Evolutionary conservation across 92 coral and sea anemone genomes (phyloP).

Genomic region (Micromussa lordhowensis): DNA sequence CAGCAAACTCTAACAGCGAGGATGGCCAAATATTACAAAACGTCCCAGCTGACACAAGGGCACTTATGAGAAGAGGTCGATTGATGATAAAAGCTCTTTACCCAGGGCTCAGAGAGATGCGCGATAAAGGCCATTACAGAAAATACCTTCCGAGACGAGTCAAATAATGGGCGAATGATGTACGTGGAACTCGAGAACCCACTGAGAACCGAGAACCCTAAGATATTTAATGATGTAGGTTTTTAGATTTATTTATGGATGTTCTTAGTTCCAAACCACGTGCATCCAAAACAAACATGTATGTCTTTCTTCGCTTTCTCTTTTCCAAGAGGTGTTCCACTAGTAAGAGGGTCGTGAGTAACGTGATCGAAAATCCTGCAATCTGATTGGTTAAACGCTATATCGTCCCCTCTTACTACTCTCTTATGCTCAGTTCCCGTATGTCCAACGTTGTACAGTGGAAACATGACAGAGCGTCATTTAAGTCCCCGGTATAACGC

Average conservation of each 20-base stretch:
- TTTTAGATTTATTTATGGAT: neutral
- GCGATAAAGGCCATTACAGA: neutral
- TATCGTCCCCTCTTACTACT: too few species aligned
- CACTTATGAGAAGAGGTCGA: constrained; percentile 5
- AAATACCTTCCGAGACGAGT: neutral
- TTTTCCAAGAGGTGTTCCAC: neutral
- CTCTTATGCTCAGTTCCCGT: too few species aligned
- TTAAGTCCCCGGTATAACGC: too few species aligned
- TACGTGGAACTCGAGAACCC: neutral
- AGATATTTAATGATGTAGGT: neutral
- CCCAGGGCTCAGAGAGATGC: neutral
- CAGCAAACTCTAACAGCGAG: constrained; percentile 76
- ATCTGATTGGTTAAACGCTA: too few species aligned
- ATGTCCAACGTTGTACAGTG: too few species aligned
- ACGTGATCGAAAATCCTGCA: neutral
- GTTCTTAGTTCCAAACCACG: neutral
- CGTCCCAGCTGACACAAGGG: constrained; percentile 53
- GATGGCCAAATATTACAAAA: constrained; percentile 73
- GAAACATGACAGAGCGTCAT: too few species aligned
- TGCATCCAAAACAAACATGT: neutral
- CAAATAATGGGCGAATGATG: neutral
- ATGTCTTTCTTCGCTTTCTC: neutral
- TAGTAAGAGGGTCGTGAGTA: neutral
- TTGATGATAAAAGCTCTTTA: neutral
- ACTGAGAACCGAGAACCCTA: neutral